These are phyloP conservation scores for Agrochola lota DNA, from an alignment of 2,888 invertebrate species.

Conservation along the genomic window DNA sequence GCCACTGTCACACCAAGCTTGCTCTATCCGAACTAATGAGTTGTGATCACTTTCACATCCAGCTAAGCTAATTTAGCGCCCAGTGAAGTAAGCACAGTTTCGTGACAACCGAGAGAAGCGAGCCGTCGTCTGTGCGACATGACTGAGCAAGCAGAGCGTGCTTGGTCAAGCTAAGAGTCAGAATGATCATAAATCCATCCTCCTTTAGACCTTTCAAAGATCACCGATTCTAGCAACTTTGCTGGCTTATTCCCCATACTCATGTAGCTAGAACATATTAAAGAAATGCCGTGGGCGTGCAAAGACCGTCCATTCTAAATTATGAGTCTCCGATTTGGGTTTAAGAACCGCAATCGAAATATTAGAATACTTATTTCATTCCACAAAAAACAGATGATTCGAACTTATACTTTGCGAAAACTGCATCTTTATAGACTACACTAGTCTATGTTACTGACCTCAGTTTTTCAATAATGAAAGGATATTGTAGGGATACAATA, in stretches of 20 bases:
- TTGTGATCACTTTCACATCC: neutral
- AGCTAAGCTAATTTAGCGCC: no score
- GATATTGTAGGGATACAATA: neutral
- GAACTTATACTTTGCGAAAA: neutral
- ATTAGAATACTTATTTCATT: neutral
- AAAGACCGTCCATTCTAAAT: neutral
- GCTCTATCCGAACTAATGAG: neutral
- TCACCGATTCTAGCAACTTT: neutral
- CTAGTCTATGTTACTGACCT: neutral
- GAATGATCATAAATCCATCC: neutral
- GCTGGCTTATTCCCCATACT: neutral
- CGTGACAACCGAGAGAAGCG: neutral
- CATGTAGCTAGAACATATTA: neutral
- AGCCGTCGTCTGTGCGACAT: neutral
- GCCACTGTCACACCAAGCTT: neutral
- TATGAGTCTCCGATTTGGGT: neutral
- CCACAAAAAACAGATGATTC: neutral
- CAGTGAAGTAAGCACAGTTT: neutral
- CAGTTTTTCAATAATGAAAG: neutral
- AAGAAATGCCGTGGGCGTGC: neutral
- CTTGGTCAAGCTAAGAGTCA: neutral
- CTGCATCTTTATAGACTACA: neutral
- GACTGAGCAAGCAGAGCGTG: no score
- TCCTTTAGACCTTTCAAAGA: neutral
- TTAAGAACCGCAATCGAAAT: neutral